Evolutionary conservation across 2,888 invertebrate genomes (phyloP).

Genomic region (Brachyptera risi): DNA sequence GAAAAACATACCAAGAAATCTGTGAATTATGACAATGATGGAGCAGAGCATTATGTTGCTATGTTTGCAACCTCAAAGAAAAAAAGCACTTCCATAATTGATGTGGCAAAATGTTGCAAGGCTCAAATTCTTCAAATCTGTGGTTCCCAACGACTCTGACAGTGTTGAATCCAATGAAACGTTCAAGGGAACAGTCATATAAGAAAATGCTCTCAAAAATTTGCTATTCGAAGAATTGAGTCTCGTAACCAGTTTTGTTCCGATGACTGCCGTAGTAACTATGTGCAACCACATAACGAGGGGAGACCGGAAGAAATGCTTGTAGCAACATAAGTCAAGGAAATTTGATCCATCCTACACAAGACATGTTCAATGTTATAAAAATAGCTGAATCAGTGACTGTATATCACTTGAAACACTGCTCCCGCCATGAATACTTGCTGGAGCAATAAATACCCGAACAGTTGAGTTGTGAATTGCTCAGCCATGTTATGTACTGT

Average conservation of each 20-base stretch:
- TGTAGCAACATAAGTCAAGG: not conserved
- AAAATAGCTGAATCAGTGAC: not conserved
- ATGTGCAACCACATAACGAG: not conserved
- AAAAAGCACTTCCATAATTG: no score
- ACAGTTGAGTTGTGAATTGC: no score
- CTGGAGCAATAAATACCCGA: no score
- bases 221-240: not conserved
- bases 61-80: not conserved
- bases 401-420: not conserved
- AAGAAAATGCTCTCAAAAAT: not conserved
- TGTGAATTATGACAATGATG: not conserved
- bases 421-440: not conserved
- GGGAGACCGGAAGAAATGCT: not conserved
- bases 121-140: no score
- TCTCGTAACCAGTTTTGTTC: not conserved
- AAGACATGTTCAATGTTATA: not conserved
- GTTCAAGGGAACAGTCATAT: not conserved
- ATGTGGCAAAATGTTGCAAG: no score
- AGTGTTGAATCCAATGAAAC: not conserved
- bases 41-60: not conserved
- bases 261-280: not conserved
- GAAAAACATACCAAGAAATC: not conserved
- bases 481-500: no score
- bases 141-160: no score
- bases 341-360: not conserved